Percentiles rank a stretch among this genome's conserved stretches.
phyloP scores from a whole-genome alignment of 2,113 vertebrate species.

The Petrocephalus zakoni region DNA sequence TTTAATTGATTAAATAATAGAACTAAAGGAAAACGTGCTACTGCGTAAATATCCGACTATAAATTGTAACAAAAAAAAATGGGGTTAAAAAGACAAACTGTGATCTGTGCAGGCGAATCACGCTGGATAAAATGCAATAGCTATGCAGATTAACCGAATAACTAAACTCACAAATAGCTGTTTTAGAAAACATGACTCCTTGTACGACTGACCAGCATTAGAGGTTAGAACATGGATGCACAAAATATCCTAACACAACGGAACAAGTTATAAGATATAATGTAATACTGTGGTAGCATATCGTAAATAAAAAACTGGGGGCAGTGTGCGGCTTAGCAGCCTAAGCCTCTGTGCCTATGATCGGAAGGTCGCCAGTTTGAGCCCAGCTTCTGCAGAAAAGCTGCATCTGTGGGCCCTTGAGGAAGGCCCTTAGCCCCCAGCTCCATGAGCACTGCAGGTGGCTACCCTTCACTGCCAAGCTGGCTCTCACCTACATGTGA shows the following conservation, averaged over 20 bases:
- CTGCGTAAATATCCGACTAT: background rate
- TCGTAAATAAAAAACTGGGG: background rate
- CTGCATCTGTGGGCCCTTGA: background rate
- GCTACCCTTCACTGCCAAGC: background rate
- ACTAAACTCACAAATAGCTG: background rate
- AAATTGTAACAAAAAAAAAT: background rate
- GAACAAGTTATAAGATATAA: background rate
- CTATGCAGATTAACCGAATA: background rate
- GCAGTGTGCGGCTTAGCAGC: background rate
- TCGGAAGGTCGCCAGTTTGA: background rate
- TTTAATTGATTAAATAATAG: background rate
- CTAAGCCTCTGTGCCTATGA: background rate
- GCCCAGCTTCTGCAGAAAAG: background rate
- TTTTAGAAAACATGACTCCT: background rate
- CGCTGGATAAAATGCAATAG: background rate
- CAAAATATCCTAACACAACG: background rate
- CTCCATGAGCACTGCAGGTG: background rate
- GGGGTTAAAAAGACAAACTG: background rate
- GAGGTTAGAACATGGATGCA: background rate
- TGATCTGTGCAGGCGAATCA: background rate
- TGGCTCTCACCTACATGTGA: background rate
- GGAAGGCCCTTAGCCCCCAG: background rate
- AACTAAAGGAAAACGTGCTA: background rate
- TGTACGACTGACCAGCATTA: background rate
- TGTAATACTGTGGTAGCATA: background rate